Evolutionary conservation across 2,113 vertebrate species (phyloP).

Genomic region (Nettapus auritus): DNA sequence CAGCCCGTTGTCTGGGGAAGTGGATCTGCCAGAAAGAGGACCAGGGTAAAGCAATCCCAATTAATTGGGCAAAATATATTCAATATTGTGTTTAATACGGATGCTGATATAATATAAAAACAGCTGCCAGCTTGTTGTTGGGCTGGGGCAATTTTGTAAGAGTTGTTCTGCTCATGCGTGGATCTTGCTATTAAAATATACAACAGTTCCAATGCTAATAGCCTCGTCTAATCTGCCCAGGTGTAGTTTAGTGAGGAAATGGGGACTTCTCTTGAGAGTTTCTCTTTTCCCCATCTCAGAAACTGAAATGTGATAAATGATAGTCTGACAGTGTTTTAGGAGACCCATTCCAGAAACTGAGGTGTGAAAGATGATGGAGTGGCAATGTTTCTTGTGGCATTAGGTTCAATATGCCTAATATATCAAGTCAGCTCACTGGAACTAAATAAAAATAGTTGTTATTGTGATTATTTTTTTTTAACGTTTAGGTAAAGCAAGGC

Average conservation of each 20-base stretch:
- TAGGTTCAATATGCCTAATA: not conserved
- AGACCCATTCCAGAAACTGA: not conserved
- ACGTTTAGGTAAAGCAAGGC: not conserved
- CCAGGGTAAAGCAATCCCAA: constrained; percentile 84
- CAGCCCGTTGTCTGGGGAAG: constrained; percentile 89
- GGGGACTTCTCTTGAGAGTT: not conserved
- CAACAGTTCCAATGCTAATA: not conserved
- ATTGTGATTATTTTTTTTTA: not conserved
- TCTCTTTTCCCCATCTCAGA: not conserved
- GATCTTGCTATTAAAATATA: not conserved
- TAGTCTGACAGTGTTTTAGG: not conserved
- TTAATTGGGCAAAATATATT: not conserved
- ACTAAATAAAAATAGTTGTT: not conserved
- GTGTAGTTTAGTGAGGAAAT: not conserved
- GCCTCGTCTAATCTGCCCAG: not conserved
- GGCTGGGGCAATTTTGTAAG: not conserved
- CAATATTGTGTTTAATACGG: not conserved
- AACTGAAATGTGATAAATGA: not conserved
- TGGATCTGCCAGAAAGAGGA: constrained; percentile 88
- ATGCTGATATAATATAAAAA: not conserved
- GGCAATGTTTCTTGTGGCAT: not conserved
- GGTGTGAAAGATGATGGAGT: not conserved
- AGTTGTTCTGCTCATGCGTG: not conserved
- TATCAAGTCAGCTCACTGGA: not conserved
- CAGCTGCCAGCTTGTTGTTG: not conserved